Conservation (phyloP, 1,140 invertebrate genomes). For the Euglossa dilemma region DNA sequence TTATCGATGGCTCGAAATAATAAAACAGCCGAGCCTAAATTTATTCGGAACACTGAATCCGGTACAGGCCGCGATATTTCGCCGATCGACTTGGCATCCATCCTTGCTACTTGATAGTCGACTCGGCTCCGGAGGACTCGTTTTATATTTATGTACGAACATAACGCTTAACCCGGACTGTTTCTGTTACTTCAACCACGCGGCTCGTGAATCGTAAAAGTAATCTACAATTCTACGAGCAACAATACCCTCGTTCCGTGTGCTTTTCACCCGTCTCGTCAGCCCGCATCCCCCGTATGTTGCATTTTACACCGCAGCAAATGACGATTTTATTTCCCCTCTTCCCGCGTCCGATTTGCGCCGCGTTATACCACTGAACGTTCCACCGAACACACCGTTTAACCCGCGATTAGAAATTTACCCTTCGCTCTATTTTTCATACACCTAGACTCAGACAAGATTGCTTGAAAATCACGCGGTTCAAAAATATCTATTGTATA, state of each 20-base stretch:
- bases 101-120: constrained; percentile 66
- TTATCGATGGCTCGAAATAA: constrained; percentile 7
- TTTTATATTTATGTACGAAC: constrained; percentile 58
- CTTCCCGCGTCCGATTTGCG: background rate
- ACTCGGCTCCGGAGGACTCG: constrained; percentile 47
- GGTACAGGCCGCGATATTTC: constrained; percentile 24
- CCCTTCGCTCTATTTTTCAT: too few species aligned
- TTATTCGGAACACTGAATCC: constrained; percentile 34
- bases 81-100: constrained; percentile 58
- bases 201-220: constrained; percentile 49
- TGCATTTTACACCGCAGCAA: background rate
- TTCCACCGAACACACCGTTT: too few species aligned
- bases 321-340: constrained; percentile 3
- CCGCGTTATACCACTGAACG: too few species aligned
- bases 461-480: too few species aligned
- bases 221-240: constrained; percentile 50
- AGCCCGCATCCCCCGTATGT: background rate
- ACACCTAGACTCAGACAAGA: too few species aligned
- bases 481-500: too few species aligned
- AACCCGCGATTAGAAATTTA: too few species aligned
- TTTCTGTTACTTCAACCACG: constrained; percentile 44
- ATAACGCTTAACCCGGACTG: constrained; percentile 43
- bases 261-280: background rate
- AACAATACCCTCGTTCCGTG: constrained; percentile 7
- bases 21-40: constrained; percentile 21